These are phyloP conservation scores for Ladona fulva DNA, from an alignment of 1,140 invertebrate genomes.

Conservation along the genomic window DNA sequence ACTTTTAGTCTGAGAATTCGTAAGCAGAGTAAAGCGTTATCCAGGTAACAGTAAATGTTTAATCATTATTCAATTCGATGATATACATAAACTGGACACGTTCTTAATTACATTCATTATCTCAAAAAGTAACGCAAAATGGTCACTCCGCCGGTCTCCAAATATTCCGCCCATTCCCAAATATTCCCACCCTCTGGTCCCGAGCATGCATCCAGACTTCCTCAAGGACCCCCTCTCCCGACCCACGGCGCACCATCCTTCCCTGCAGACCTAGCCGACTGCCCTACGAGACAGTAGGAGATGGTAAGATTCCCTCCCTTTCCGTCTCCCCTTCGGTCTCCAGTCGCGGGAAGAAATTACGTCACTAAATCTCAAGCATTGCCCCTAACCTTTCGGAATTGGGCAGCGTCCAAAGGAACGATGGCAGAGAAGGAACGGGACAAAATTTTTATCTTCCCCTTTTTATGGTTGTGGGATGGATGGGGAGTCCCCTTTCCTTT, in stretches of 20 bases:
- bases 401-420: neutral
- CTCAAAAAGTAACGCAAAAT: too few relatives aligned
- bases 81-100: too few relatives aligned
- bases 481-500: neutral
- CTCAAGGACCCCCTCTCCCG: neutral
- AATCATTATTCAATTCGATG: too few relatives aligned
- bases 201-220: too few relatives aligned
- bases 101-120: too few relatives aligned
- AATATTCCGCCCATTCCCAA: too few relatives aligned
- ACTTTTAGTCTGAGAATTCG: too few relatives aligned
- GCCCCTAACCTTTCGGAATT: neutral
- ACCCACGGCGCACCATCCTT: neutral
- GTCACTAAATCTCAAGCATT: slow-evolving; percentile 9
- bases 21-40: too few relatives aligned
- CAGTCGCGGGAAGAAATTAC: neutral
- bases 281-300: too few relatives aligned
- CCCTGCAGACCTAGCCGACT: neutral
- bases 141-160: too few relatives aligned
- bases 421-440: neutral
- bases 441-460: neutral
- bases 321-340: neutral
- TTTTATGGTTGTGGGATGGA: neutral
- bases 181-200: too few relatives aligned
- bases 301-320: neutral
- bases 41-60: too few relatives aligned